Base-by-base conservation (phyloP, 1,140 invertebrate genomes). In the Drosophila elegans region DNA sequence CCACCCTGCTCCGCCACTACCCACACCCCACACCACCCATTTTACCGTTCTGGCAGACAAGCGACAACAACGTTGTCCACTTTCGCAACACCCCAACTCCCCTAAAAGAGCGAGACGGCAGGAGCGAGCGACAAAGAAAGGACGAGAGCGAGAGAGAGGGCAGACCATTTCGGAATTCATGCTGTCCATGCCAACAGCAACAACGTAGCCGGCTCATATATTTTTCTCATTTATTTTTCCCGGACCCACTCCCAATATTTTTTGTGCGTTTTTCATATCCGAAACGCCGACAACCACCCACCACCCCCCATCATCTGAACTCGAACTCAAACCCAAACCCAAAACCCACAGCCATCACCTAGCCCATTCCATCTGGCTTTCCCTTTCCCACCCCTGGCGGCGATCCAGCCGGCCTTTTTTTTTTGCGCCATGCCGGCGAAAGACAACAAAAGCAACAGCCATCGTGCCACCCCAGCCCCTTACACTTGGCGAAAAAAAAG, bases 261-360 rank as follows among this genome's bases (percentile, higher is more conserved):
- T 90, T 88, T 81, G 78, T 84, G 85, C 77, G 69, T 88, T 91
- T 91, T 91, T 91, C 79, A 91, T 91, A 89, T 91, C 89, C 89
- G 89, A 91, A 91, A 91, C 83, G 89, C 80, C 89, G 89, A 91
- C 89, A 81, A 80, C 74, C 48, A 36, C 27, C 56, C 45, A 16
- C 3, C n/a, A 13, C n/a, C 9, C 69, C n/a, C 12, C 38, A 32
- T 32, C 52, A 44, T 11, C n/a, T 42, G 32, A 44, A 27, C 27
- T 3, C 45, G 32, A 44, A 27, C 27, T 3, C 27, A n/a, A 21
- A 21, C 36, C 27, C 9, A 12, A 44, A 21, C 39, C 25, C 27
- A 16, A 36, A 36, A 46, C 34, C 41, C 53, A 16, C 34, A 12
- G 25, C n/a, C 46, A 16, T 21, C 27, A 13, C 59, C 27, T 42